These are phyloP conservation scores for Enteromius argenteus DNA, from an alignment of 2,797 vertebrate genomes.

Conservation along the genomic window DNA sequence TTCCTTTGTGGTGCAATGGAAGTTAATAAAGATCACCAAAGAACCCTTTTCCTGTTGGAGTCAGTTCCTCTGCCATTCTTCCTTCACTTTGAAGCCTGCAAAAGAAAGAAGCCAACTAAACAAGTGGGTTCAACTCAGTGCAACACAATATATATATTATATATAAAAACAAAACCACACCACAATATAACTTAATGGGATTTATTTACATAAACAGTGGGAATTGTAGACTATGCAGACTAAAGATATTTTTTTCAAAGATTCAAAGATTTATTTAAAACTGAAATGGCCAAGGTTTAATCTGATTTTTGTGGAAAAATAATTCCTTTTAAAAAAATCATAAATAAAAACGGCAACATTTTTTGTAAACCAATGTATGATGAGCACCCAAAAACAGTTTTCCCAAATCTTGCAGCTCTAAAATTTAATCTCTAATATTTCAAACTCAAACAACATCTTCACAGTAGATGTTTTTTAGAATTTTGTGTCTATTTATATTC, in stretches of 20 bases:
- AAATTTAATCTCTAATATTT: too few relatives aligned
- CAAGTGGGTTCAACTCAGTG: not conserved
- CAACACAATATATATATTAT: conserved; percentile 1
- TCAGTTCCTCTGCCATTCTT: conserved; percentile 52
- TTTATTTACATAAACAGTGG: too few relatives aligned
- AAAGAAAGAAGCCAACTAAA: conserved; percentile 40
- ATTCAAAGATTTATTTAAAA: not conserved
- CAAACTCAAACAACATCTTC: not conserved
- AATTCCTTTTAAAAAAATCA: too few relatives aligned
- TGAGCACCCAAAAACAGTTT: too few relatives aligned
- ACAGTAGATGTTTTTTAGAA: not conserved
- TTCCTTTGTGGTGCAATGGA: not conserved
- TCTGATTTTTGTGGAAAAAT: not conserved
- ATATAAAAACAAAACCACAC: not conserved
- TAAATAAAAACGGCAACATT: not conserved
- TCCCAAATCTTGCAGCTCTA: too few relatives aligned
- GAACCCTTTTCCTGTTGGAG: conserved; percentile 31
- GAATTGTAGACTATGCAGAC: too few relatives aligned
- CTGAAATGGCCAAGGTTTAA: not conserved
- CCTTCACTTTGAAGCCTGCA: conserved; percentile 69
- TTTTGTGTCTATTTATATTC: not conserved
- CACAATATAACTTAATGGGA: not conserved
- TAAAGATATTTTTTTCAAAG: not conserved
- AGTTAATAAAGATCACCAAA: conserved; percentile 35
- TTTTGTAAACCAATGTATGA: too few relatives aligned